Percentiles rank a stretch among this genome's conserved stretches.
Evolutionary conservation across 2,113 vertebrate genomes (phyloP).

Genomic region (Tiliqua scincoides): DNA sequence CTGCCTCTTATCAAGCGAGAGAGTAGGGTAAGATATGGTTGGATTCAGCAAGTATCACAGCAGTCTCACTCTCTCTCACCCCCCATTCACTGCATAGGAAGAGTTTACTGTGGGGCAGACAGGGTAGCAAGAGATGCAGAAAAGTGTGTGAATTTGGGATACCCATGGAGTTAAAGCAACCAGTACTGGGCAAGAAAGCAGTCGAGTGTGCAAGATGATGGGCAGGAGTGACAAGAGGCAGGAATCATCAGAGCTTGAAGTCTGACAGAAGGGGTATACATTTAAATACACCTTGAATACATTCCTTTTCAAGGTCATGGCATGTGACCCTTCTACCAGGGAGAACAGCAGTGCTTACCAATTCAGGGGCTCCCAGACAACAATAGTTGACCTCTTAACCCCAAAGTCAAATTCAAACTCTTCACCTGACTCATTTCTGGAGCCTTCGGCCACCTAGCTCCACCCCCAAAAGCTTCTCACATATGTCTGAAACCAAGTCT

Average conservation of each 20-base stretch:
- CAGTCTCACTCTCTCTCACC: rapidly evolving
- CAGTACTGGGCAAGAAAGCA: rapidly evolving
- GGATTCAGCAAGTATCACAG: not conserved
- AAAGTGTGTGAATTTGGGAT: rapidly evolving
- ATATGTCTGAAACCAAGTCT: not conserved
- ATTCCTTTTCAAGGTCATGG: not conserved
- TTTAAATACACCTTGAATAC: too few relatives aligned
- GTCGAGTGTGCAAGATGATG: rapidly evolving
- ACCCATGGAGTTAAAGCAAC: not conserved
- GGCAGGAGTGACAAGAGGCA: not conserved
- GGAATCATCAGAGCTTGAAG: not conserved
- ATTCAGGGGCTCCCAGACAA: not conserved
- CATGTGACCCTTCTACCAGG: not conserved
- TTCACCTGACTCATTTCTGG: not conserved
- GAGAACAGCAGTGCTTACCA: not conserved
- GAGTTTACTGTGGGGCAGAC: rapidly evolving
- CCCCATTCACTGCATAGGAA: rapidly evolving
- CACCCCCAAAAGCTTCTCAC: not conserved
- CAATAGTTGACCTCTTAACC: too few relatives aligned
- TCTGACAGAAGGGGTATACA: not conserved
- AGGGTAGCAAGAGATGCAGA: rapidly evolving
- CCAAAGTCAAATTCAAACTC: not conserved
- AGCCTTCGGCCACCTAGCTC: too few relatives aligned
- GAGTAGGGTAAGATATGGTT: rapidly evolving
- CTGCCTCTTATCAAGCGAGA: rapidly evolving